Evolutionary conservation across 2,888 invertebrate species (phyloP), one percentile per base, ranked within the genome.

Genomic region (Junonia oenone): DNA sequence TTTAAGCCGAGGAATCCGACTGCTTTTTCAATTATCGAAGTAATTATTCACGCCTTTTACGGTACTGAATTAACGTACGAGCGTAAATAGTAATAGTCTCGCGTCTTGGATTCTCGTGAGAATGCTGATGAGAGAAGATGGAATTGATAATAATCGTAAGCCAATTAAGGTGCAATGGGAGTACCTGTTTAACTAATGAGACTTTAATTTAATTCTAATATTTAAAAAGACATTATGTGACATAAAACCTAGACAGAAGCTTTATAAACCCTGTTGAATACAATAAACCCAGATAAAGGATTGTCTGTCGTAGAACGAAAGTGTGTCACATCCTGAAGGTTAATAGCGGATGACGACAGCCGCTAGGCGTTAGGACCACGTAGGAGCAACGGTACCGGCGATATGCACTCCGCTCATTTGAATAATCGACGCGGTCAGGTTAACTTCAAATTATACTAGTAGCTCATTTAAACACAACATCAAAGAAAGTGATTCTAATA

Each of bases 1-100:
- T 70, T 73, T 75, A 65, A 67, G 72, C 64, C 69, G 63, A 67
- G 74, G 78, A 68, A 76, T 78, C 70, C 66, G 62, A 78, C 82
- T 68, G 64, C 82, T 88, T 88, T 86, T 88, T 89, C 71, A 76
- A 67, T 68, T 62, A 71, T 63, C 66, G 68, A 60, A 67, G 70
- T 81, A 83, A 83, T 85, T 83, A 85, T 85, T 81, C 77, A 83
- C 77, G 75, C 83, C 86, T 72, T 87, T 78, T 86, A 83, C 64
- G 82, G 81, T 59, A 68, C 72, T 72, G 77, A 81, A 80, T 83
- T 76, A 79, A 76, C 73, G 68, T 71, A 72, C 63, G 70, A 63
- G 69, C 70, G 73, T 73, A 73, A 78, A 76, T 72, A 75, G 72
- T 73, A 66, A 72, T 66, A 63, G 61, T 66, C 59, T 65, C 54